Evolutionary conservation across 2,888 invertebrate species (phyloP).

Genomic region (Megalurothrips usitatus): DNA sequence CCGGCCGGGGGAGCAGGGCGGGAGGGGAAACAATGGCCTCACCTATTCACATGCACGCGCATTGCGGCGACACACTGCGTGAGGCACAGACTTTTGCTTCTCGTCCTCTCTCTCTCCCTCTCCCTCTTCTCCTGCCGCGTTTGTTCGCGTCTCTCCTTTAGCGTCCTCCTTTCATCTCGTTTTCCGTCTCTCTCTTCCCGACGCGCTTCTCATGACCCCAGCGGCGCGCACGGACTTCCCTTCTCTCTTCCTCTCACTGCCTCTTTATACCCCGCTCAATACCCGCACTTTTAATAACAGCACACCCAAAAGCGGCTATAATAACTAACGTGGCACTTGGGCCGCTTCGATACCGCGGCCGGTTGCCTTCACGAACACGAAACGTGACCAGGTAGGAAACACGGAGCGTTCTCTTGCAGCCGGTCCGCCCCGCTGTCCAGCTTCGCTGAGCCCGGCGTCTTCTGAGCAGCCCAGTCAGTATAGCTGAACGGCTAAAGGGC

Average conservation of each 20-base stretch:
- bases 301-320: too few relatives aligned
- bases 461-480: too few relatives aligned
- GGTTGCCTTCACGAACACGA: too few relatives aligned
- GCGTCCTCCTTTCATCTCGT: not conserved
- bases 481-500: too few relatives aligned
- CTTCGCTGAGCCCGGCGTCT: too few relatives aligned
- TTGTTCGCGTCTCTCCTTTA: not conserved
- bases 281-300: not conserved
- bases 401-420: too few relatives aligned
- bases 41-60: not conserved
- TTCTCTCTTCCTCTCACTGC: conserved; percentile 27
- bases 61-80: not conserved
- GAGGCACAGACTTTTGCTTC: not conserved
- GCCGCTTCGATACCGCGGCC: too few relatives aligned
- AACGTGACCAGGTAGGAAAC: too few relatives aligned
- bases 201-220: too few relatives aligned
- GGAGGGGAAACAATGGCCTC: not conserved
- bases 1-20: not conserved
- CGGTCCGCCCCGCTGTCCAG: too few relatives aligned
- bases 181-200: not conserved
- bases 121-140: too few relatives aligned
- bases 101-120: not conserved
- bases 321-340: too few relatives aligned
- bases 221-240: not conserved
- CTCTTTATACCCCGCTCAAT: not conserved